Evolutionary conservation across 2,797 vertebrate genomes (phyloP).

Genomic region (Lacerta bilineata): DNA sequence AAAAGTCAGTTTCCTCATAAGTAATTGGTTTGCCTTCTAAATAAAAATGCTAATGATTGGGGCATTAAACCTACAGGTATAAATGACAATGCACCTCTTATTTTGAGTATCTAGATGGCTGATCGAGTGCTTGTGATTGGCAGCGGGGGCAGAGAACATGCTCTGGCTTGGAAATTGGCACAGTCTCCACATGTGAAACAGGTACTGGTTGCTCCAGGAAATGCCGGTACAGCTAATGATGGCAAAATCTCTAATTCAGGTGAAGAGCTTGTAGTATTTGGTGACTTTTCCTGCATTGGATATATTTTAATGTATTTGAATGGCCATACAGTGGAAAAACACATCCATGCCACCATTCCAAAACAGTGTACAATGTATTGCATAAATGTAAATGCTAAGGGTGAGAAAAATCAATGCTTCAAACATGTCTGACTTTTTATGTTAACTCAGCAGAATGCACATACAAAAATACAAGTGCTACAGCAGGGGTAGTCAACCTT

Average conservation of each 20-base stretch:
- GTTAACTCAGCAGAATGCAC: neutral
- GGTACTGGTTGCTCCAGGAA: conserved; percentile 93
- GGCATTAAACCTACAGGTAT: neutral
- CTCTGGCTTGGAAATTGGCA: conserved; percentile 93
- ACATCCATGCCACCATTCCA: neutral
- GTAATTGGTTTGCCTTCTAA: neutral
- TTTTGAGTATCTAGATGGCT: conserved; percentile 78
- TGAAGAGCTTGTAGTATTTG: conserved; percentile 13
- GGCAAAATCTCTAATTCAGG: conserved; percentile 90
- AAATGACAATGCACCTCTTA: conserved; percentile 15
- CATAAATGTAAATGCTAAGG: neutral
- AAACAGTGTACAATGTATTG: neutral
- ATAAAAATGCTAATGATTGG: neutral
- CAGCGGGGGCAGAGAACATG: conserved; percentile 90
- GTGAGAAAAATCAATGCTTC: neutral
- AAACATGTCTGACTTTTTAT: neutral
- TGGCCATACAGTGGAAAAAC: neutral
- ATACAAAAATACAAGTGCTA: neutral
- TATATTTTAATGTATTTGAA: neutral
- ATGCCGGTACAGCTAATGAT: conserved; percentile 88
- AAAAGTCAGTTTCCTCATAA: neutral
- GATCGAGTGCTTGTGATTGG: conserved; percentile 87
- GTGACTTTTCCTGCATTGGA: neutral
- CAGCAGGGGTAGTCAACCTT: no score
- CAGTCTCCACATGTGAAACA: conserved; percentile 89